Conservation (phyloP, 2,888 invertebrate genomes). For the Ceraclea dissimilis region DNA sequence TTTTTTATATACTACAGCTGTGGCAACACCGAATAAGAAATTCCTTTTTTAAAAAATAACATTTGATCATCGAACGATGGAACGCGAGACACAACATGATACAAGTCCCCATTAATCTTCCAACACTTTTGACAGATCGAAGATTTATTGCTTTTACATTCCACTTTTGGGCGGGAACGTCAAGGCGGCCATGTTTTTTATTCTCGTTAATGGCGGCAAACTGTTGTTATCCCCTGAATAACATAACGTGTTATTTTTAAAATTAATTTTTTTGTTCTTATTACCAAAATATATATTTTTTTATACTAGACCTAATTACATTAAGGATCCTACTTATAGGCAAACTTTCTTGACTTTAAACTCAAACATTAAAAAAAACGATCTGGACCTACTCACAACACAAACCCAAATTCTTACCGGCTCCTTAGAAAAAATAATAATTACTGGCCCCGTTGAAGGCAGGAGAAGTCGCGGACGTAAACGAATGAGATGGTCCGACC, state of each 20-base stretch:
- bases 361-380: no score
- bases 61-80: background rate
- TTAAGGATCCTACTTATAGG: no score
- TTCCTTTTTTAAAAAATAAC: background rate
- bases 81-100: background rate
- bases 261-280: background rate
- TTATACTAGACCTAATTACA: no score
- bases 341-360: no score
- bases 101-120: constrained; percentile 1
- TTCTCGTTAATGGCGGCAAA: constrained; percentile 2
- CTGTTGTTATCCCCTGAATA: background rate
- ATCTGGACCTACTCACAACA: no score
- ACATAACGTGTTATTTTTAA: no score
- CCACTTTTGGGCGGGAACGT: constrained; percentile 5
- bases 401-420: no score
- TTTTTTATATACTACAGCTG: background rate
- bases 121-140: constrained; percentile 2
- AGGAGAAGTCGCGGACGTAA: no score
- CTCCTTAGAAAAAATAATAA: no score
- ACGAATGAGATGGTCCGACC: no score
- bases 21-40: background rate
- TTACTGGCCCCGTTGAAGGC: no score
- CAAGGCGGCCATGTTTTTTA: constrained; percentile 11
- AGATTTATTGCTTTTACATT: constrained; percentile 7
- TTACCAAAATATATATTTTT: no score